Base-by-base conservation (phyloP, 2,888 invertebrate genomes). In the Xestobium rufovillosum region DNA sequence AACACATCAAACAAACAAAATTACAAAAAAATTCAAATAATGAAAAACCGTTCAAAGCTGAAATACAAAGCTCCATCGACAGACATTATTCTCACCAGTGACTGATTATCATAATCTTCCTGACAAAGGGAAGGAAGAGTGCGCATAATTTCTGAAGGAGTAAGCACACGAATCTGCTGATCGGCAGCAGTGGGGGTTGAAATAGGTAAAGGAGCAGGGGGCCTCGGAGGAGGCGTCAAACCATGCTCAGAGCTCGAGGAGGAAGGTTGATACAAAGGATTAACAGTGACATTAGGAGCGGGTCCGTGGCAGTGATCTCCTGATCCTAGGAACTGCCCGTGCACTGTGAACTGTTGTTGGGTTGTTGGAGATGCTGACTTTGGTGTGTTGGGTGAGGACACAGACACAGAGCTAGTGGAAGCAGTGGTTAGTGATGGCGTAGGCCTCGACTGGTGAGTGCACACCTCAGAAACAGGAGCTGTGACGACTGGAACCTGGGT, bases 61-160 rank as follows among this genome's bases (percentile, higher is more conserved):
- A 52, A 49, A 50, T 45, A 45, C 45, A 47, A 46, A 48, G 39
- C 47, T 47, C 34, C 41, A 47, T 35, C 38, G 38, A 42, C 41
- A 41, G 45, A 45, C 51, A 54, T 54, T 51, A 48, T 55, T 57
- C 61, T 61, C 60, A 64, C 64, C 60, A 53, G 48, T 61, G 68
- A 67, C 60, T 70, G 68, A 65, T 71, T 68, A 66, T 76, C 76
- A 69, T 75, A 76, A 66, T 72, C 74, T 72, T 76, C 75, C 72
- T 76, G 78, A 69, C 79, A 79, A 69, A 85, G 78, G 68, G 83
- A 83, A 67, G 87, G 86, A 72, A 86, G 78, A 65, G 86, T 86
- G 76, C 84, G 81, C 86, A 86, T 86, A 69, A 87, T 86, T 78
- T 87, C 86, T 57, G 84, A 84, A 60, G 87, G 86, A 60, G 87